Percentiles rank a stretch among this genome's conserved stretches.
Conservation (phyloP, 1,140 invertebrate genomes). For the Cyclargus thomasi region DNA sequence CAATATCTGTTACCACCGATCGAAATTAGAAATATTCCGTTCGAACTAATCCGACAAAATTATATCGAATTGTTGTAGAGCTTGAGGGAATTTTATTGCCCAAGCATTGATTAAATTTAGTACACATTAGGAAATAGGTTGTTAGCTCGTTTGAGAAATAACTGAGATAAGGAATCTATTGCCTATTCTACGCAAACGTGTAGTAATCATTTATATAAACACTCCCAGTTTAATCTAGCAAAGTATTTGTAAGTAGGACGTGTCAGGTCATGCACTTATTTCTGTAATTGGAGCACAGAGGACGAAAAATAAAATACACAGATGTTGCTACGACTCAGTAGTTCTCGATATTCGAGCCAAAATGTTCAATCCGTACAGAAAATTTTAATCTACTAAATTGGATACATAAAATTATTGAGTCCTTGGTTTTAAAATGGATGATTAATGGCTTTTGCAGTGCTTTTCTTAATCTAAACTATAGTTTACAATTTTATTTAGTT, state of each 20-base stretch:
- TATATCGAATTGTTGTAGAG: background rate
- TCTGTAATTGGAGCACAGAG: constrained; percentile 1
- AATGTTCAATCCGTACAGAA: background rate
- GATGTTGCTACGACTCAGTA: background rate
- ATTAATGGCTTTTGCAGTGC: background rate
- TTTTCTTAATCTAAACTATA: background rate
- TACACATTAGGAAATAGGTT: constrained; percentile 17
- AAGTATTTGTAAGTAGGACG: constrained; percentile 4
- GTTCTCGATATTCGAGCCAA: background rate
- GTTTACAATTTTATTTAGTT: background rate
- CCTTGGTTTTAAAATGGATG: background rate
- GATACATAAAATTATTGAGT: background rate
- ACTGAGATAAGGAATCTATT: constrained; percentile 14
- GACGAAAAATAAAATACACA: background rate
- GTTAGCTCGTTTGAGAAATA: constrained; percentile 9
- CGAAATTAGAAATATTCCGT: background rate
- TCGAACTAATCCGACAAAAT: background rate
- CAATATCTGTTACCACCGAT: background rate
- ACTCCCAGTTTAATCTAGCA: constrained; percentile 10
- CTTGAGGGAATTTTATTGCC: constrained; percentile 10
- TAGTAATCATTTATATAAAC: constrained; percentile 14
- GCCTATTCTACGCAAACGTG: constrained; percentile 14
- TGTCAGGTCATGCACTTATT: constrained; percentile 2
- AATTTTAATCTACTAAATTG: background rate
- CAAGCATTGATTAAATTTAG: constrained; percentile 13